phyloP scores from a whole-genome alignment of 2,888 invertebrate genomes.

The Netelia fuscicornis region DNA sequence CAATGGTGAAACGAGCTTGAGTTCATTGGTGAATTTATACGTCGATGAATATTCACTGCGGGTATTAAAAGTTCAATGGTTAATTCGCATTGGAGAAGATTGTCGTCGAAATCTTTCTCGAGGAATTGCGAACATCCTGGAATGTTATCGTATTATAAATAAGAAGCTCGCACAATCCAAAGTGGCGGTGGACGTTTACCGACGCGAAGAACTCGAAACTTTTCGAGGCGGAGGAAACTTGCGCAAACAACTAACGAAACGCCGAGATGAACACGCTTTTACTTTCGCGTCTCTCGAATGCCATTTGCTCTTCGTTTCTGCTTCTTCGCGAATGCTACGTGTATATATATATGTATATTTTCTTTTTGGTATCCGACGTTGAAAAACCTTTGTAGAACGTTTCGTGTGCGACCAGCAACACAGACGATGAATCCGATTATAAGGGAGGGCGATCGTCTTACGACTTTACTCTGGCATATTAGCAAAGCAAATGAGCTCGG shows the following conservation, averaged over 20 bases:
- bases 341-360: background rate
- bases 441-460: slow-evolving; percentile 39
- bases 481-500: slow-evolving; percentile 80
- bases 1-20: background rate
- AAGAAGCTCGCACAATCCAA: background rate
- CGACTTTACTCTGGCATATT: slow-evolving; percentile 70
- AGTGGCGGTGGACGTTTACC: background rate
- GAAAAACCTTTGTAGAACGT: slow-evolving; percentile 18
- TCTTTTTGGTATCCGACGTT: background rate
- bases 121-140: background rate
- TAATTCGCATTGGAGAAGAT: background rate
- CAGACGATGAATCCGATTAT: slow-evolving; percentile 61
- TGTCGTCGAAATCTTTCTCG: slow-evolving; percentile 17
- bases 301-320: slow-evolving; percentile 40
- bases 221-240: slow-evolving; percentile 51
- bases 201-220: slow-evolving; percentile 36
- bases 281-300: slow-evolving; percentile 74
- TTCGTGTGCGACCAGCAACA: slow-evolving; percentile 18
- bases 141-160: background rate
- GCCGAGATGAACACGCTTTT: slow-evolving; percentile 74
- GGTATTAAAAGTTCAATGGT: no score
- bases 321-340: background rate
- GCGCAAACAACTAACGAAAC: slow-evolving; percentile 59
- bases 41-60: background rate
- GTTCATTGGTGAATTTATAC: background rate